These are phyloP conservation scores for Pseudanteris insignis DNA, from an alignment of 2,888 invertebrate genomes.

Conservation along the genomic window DNA sequence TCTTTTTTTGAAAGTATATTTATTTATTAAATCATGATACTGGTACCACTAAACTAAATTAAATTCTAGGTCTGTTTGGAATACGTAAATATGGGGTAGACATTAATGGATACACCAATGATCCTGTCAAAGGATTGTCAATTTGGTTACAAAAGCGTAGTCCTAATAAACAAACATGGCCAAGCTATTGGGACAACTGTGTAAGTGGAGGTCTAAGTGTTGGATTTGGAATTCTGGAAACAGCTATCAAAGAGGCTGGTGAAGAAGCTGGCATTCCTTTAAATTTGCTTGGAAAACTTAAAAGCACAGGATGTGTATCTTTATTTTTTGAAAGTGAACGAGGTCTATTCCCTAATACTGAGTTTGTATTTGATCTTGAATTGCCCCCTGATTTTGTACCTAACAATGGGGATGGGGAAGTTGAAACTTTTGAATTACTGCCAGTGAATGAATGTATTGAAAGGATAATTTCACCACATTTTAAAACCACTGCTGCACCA, in stretches of 20 bases:
- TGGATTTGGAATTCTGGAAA: constrained; percentile 87
- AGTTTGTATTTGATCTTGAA: constrained; percentile 93
- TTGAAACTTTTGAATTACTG: constrained; percentile 87
- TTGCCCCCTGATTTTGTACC: constrained; percentile 89
- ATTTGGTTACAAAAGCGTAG: constrained; percentile 94
- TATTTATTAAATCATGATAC: background rate
- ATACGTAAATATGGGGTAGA: constrained; percentile 94
- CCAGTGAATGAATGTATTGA: constrained; percentile 85
- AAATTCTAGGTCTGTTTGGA: constrained; percentile 79
- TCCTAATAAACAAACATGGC: constrained; percentile 93
- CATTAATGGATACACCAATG: constrained; percentile 90
- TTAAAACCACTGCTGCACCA: constrained; percentile 93
- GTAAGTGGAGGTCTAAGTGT: constrained; percentile 93
- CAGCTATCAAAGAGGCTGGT: constrained; percentile 90
- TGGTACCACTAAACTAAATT: no score
- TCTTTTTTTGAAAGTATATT: background rate
- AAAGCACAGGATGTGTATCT: constrained; percentile 84
- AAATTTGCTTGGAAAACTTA: constrained; percentile 78
- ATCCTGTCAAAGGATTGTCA: constrained; percentile 85
- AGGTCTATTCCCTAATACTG: constrained; percentile 93
- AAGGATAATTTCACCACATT: constrained; percentile 82
- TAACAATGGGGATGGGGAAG: constrained; percentile 94
- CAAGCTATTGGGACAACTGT: constrained; percentile 96
- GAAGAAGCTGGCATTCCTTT: constrained; percentile 93
- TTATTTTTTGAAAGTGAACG: constrained; percentile 93